phyloP scores from a whole-genome alignment of 2,113 vertebrate genomes.

The Upupa epops region DNA sequence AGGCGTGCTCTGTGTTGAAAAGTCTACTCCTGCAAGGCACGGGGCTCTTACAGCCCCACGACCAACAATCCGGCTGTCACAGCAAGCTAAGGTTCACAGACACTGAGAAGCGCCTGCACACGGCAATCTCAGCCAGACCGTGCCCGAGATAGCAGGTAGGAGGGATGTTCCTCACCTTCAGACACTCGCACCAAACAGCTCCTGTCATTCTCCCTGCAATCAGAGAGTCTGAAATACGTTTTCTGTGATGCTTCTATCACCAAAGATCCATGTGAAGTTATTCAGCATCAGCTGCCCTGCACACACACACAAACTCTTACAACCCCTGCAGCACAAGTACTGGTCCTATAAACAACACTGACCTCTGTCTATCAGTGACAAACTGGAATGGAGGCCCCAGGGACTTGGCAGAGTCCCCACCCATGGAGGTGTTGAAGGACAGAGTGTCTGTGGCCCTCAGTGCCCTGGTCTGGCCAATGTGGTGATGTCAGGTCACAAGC shows the following conservation, averaged over 20 bases:
- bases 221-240: not conserved
- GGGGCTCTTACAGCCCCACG: not conserved
- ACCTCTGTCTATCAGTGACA: not conserved
- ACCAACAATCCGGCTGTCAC: not conserved
- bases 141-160: fast-evolving
- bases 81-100: not conserved
- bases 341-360: not conserved
- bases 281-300: not conserved
- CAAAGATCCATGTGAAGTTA: not conserved
- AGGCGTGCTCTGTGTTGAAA: not conserved
- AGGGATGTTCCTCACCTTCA: not conserved
- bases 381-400: no score
- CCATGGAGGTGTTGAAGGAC: no score
- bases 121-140: not conserved
- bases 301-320: not conserved
- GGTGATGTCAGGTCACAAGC: no score
- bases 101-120: not conserved
- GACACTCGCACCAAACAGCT: no score
- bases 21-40: not conserved
- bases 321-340: not conserved
- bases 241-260: not conserved
- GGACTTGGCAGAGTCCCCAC: no score
- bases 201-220: no score
- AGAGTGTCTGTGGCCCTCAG: no score
- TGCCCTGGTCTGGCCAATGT: no score